A percentile compares a stretch with the other conserved stretches of the same genome.
These are phyloP conservation scores for Podarcis raffonei DNA, from an alignment of 2,113 vertebrate species.

Conservation along the genomic window DNA sequence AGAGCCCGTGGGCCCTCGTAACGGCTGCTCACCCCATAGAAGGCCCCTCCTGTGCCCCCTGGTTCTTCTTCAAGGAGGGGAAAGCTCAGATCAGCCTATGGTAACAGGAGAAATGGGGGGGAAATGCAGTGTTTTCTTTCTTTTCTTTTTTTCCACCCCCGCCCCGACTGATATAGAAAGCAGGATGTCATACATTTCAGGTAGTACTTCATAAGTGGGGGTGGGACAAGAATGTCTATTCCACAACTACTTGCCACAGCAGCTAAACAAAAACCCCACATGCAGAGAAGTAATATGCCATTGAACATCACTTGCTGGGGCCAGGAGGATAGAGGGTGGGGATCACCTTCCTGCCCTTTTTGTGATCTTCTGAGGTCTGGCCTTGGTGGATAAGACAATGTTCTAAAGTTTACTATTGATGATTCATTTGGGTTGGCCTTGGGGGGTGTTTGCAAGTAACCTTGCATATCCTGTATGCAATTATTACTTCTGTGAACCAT, in stretches of 20 bases:
- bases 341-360: not conserved
- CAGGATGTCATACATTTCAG: not conserved
- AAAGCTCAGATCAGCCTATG: slow-evolving; percentile 74
- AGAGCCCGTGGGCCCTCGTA: slow-evolving; percentile 74
- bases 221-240: not conserved
- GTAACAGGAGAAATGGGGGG: not conserved
- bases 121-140: not conserved
- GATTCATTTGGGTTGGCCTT: not conserved
- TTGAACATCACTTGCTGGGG: not conserved
- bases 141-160: not conserved
- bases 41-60: slow-evolving; percentile 33
- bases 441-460: not conserved
- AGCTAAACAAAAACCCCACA: not conserved
- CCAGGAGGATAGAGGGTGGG: not conserved
- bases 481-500: not conserved
- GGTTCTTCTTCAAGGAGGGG: slow-evolving; percentile 64
- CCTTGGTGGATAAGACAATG: not conserved
- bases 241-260: not conserved
- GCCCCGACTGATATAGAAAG: not conserved
- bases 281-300: not conserved
- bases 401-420: not conserved
- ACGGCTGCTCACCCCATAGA: slow-evolving; percentile 76
- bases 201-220: not conserved
- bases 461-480: not conserved
- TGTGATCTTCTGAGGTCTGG: not conserved